Base-by-base conservation (phyloP, 1,140 invertebrate species). In the Leptestheria dahalacensis region DNA sequence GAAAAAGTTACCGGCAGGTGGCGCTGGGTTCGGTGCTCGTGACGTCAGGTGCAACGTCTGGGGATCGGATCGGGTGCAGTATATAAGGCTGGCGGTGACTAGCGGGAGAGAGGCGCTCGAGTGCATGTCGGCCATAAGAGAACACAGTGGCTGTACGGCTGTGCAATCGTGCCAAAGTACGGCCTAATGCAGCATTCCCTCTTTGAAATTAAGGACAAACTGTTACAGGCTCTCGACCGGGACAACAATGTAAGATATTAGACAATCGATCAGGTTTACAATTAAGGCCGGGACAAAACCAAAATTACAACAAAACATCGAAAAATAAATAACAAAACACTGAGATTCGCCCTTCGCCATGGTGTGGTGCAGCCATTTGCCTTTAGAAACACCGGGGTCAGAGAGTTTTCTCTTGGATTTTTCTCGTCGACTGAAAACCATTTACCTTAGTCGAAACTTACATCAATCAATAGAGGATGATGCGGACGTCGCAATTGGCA, bases 211-310 rank as follows among this genome's bases (percentile, higher is more conserved):
- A 79, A 79, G 73, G 76, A 79, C 68, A 78, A 75, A 70, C 74
- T 80, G 73, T 72, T 78, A 68, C 74, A 73, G 72, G 77, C 77
- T 68, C 72, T 80, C 68, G 78, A 80, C 74, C 71, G 72, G 66
- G 76, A 80, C 66, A 76, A 79, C 72, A 79, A 80, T 80, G 78
- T 80, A 79, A 78, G 77, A 64, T 60, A 61, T 61, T 54, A 53
- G 6, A 9, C 33, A 15, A n/a, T n/a, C n/a, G n/a, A n/a, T n/a
- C n/a, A n/a, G n/a, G n/a, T n/a, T n/a, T n/a, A n/a, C n/a, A n/a
- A n/a, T n/a, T n/a, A n/a, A n/a, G n/a, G n/a, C n/a, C n/a, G n/a
- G n/a, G n/a, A n/a, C n/a, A n/a, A n/a, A n/a, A n/a, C n/a, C n/a
- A n/a, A n/a, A n/a, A n/a, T n/a, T n/a, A n/a, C n/a, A n/a, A n/a